Evolutionary conservation across 2,797 vertebrate species (phyloP), one percentile per base, ranked within the genome.

Genomic region (Alcedo quadribrachys): DNA sequence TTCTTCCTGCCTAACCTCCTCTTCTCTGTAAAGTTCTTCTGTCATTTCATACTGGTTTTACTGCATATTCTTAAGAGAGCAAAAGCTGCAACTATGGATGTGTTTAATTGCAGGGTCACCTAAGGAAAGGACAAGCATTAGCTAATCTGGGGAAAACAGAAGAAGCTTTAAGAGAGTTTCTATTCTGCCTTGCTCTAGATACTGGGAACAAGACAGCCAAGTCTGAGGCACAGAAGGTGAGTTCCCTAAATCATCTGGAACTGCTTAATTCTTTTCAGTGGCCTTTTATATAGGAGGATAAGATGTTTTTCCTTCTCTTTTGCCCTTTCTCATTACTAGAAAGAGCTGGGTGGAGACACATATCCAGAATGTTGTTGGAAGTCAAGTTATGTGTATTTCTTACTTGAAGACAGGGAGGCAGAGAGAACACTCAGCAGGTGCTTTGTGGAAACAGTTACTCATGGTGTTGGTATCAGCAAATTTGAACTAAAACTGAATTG

Each of bases 61-160:
- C 30, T 83, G 53, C 15, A 19, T 13, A 3, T 74, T 62, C n/a
- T 85, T 5, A n/a, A 77, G 83, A 55, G 17, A 48, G 25, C 17
- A 33, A 42, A 79, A 69, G 62, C 69, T 74, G 30, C 48, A 90
- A 12, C 28, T 61, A 4, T 32, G 55, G 35, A n/a, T 81, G 33
- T 90, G 30, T 91, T 96, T 86, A 54, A 33, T 84, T 87, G 86
- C 96, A 99, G 99, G 98, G 98, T 96, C 98, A 98, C 84, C 94
- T 98, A 81, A 97, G 98, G 86, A 99, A 98, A 97, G 98, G 98
- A 12, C 98, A 99, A 96, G 98, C 98, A 9, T 96, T 99, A 84
- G 97, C 98, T 93, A 97, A 97, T 18, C 88, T 99, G 77, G 98
- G 98, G 81, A 98, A 98, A 96, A 97, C 97, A 20, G 98, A 99